A percentile compares a stretch with the other conserved stretches of the same genome.
These are phyloP conservation scores for Caretta caretta DNA, from an alignment of 2,113 vertebrate species.

Conservation along the genomic window DNA sequence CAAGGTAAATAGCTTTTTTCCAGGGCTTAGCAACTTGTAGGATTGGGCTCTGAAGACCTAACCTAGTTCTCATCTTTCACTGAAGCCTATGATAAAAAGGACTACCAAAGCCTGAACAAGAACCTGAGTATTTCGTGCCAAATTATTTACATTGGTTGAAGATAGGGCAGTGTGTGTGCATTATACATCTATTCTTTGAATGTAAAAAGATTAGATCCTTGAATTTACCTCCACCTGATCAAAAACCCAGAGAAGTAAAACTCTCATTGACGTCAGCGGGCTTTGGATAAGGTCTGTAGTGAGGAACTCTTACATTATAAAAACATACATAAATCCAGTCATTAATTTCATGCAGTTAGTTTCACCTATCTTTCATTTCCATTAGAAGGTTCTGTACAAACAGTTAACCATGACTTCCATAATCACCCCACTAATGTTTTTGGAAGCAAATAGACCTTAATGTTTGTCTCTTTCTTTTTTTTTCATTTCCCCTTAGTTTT, in stretches of 20 bases:
- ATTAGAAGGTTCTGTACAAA: neutral
- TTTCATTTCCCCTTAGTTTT: neutral
- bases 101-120: accelerated
- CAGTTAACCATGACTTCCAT: neutral
- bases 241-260: neutral
- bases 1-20: neutral
- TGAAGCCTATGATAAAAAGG: accelerated
- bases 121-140: neutral
- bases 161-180: neutral
- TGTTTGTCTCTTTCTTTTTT: neutral
- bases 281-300: neutral
- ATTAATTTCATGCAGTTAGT: neutral
- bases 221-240: neutral
- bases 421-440: neutral
- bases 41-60: accelerated
- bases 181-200: accelerated
- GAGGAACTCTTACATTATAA: neutral
- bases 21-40: accelerated
- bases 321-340: neutral
- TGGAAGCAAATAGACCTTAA: neutral
- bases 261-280: neutral
- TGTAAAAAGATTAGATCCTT: accelerated
- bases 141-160: neutral
- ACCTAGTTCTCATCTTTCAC: neutral
- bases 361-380: neutral